Evolutionary conservation across 2,888 invertebrate species (phyloP), one percentile per base, ranked within the genome.

Genomic region (Zelleria hepariella): DNA sequence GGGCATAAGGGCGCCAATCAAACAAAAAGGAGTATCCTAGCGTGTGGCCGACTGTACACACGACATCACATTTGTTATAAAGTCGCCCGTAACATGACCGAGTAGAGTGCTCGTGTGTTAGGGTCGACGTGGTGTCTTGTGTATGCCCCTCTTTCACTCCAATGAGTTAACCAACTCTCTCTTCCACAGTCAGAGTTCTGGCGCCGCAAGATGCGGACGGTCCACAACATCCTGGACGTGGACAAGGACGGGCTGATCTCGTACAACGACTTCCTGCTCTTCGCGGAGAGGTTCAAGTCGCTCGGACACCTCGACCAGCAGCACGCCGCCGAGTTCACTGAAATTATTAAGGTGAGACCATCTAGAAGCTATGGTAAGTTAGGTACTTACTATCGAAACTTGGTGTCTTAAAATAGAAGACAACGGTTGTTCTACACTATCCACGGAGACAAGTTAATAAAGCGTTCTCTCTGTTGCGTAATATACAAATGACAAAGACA

Each of bases 171-270:
- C 15, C 32, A 10, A 10, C 53, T 4, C 24, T 23, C 8, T 10
- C 10, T 0, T 23, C 27, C 49, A 23, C 74, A 89, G 89, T 85
- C 89, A 0, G 91, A 92, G 61, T 95, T 96, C 76, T 96, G 95
- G 95, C 91, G 95, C 27, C 91, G 94, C 70, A 96, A 96, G 86
- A 95, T 96, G 93, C 92, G 95, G 32, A 95, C 95, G 0, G 91
- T 96, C 59, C 96, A 96, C 82, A 92, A 92, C 67, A 93, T 95
- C 62, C 82, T 96, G 65, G 96, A 96, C 75, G 91, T 96, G 0
- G 95, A 96, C 82, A 95, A 94, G 74, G 96, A 96, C 69, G 95
- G 96, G 0, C 93, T 96, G 64, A 92, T 96, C 69, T 94, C 95
- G 0, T 95, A 90, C 77, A 95, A 95, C 69, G 96, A 96, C 77